Evolutionary conservation across 2,113 vertebrate species (phyloP), one percentile per base, ranked within the genome.

Genomic region (Ctenomys sociabilis): DNA sequence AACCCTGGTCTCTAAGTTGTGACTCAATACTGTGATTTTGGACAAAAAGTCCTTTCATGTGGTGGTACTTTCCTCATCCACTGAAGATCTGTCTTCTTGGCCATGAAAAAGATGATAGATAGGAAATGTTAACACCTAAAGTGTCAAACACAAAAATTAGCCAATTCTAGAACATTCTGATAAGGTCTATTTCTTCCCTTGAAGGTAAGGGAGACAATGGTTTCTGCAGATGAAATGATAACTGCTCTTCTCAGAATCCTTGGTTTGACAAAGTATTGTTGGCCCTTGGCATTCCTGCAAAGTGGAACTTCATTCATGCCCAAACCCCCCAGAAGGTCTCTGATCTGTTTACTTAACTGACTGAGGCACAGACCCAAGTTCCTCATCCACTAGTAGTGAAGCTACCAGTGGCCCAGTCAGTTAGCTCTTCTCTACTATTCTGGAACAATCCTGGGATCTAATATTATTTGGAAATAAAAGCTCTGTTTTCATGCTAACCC

Each of bases 11-110:
- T 94, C 95, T 88, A 54, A 78, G 78, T 82, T 43, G 54, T 88
- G 85, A 54, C 92, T 92, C 88, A 43, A 92, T 73, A 77, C 70
- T 59, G 80, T 82, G 78, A 80, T 81, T 93, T 78, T 30, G 63
- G 86, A 32, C 68, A 91, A 88, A 95, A 90, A 19, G 37, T 12
- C 22, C 63, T 85, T 82, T 84, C 61, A 40, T 0, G 2, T 82
- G 22, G 72, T 43, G 24, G 21, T 37, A 13, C 35, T 91, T 73
- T 83, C 54, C 52, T 94, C 37, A 52, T 32, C 14, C 63, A 8
- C 32, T 8, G 35, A 45, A 73, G 61, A 90, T 49, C 52, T 72
- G 63, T 9, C 64, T 59, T 87, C 45, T 30, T 66, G 87, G 43
- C 73, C 52, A 85, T 59, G 54, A 37, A 68, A 17, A 83, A 85